Conservation (phyloP, 2,888 invertebrate genomes). For the Caenorhabditis drosophilae region DNA sequence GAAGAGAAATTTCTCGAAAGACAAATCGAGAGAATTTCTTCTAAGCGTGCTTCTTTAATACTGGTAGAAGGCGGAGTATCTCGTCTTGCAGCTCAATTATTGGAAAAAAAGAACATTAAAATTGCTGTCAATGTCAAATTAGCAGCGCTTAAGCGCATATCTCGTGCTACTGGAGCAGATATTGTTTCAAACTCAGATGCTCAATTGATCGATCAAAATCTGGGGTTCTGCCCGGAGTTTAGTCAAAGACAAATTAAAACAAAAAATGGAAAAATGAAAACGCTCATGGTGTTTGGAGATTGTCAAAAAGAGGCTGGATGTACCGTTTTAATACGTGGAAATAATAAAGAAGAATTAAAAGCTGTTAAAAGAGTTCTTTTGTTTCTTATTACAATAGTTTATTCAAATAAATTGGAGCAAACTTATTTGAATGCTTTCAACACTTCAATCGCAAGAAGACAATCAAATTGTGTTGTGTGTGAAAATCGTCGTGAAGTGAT, state of each 20-base stretch:
- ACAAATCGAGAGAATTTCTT: constrained; percentile 64
- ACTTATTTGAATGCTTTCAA: constrained; percentile 76
- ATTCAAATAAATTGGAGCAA: constrained; percentile 90
- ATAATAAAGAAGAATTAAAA: constrained; percentile 71
- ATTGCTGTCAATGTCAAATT: constrained; percentile 44
- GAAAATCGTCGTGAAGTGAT: constrained; percentile 43
- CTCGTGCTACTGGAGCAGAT: constrained; percentile 83
- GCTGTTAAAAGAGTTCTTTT: constrained; percentile 61
- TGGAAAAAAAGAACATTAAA: constrained; percentile 73
- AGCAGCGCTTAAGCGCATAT: constrained; percentile 79
- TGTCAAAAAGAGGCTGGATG: constrained; percentile 85
- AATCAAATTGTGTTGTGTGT: constrained; percentile 48
- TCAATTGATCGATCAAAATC: constrained; percentile 60
- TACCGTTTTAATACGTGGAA: constrained; percentile 85
- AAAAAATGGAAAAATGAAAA: constrained; percentile 75
- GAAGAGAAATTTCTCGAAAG: constrained; percentile 70
- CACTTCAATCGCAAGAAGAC: constrained; percentile 41
- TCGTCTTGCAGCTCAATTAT: constrained; percentile 83
- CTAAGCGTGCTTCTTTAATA: constrained; percentile 84
- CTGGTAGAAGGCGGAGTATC: constrained; percentile 86
- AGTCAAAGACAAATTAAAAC: constrained; percentile 45
- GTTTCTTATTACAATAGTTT: constrained; percentile 79
- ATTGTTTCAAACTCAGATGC: constrained; percentile 74
- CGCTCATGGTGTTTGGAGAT: constrained; percentile 78
- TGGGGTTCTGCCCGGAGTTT: constrained; percentile 71